These are phyloP conservation scores for Ciconia boyciana DNA, from an alignment of 2,113 vertebrate genomes.

Conservation along the genomic window DNA sequence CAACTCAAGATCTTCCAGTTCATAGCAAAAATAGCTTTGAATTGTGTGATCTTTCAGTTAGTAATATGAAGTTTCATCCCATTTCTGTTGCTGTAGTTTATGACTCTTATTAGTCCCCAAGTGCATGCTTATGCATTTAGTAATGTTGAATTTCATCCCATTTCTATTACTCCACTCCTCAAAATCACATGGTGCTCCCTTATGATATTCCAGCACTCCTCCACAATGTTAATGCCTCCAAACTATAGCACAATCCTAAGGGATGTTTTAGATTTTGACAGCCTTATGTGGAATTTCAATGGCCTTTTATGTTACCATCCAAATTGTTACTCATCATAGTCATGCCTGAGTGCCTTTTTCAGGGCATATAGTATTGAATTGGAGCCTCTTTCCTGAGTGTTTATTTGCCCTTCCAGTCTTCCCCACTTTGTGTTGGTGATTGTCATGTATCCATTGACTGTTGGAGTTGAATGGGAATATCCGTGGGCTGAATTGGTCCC, in stretches of 20 bases:
- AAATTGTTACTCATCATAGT: background rate
- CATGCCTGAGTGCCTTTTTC: background rate
- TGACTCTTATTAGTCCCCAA: constrained; percentile 37
- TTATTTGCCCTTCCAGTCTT: background rate
- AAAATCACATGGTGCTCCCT: constrained; percentile 17
- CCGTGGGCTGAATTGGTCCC: background rate
- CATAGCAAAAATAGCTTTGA: background rate
- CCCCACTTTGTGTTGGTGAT: background rate
- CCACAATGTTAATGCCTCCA: background rate
- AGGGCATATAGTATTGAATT: background rate
- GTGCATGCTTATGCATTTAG: constrained; percentile 45
- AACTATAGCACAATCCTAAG: background rate
- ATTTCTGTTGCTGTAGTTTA: constrained; percentile 18
- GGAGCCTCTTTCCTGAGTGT: background rate
- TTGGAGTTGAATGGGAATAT: background rate
- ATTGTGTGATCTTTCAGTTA: constrained; percentile 12
- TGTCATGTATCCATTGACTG: background rate
- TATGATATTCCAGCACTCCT: background rate
- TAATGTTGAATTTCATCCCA: constrained; percentile 42
- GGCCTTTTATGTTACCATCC: background rate
- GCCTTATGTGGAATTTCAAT: background rate
- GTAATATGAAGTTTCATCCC: background rate
- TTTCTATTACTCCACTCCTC: constrained; percentile 27
- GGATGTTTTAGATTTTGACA: background rate
- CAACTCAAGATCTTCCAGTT: background rate